Percentiles rank a stretch among this genome's conserved stretches.
phyloP scores from a whole-genome alignment of 2,113 vertebrate species.

The Vidua macroura region DNA sequence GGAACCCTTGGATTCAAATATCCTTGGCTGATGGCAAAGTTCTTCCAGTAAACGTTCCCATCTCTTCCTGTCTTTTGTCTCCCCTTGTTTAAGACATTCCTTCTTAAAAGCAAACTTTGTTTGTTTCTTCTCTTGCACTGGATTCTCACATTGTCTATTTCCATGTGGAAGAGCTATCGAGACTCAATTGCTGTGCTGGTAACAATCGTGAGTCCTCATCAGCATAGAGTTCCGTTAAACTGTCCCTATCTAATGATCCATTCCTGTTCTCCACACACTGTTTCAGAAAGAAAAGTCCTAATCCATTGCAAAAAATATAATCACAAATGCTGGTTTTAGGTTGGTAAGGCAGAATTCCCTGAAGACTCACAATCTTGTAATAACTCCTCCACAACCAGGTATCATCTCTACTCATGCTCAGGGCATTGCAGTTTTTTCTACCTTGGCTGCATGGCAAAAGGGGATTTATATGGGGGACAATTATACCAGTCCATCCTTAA shows the following conservation, averaged over 20 bases:
- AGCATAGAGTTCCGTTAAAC: background rate
- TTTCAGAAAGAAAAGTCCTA: background rate
- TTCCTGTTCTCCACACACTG: background rate
- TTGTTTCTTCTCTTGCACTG: background rate
- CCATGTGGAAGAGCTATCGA: background rate
- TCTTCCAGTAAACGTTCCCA: background rate
- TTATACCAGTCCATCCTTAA: background rate
- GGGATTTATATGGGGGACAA: background rate
- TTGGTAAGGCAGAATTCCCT: background rate
- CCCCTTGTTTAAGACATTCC: background rate
- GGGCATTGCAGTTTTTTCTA: background rate
- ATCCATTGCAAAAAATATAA: background rate
- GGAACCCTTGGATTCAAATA: background rate
- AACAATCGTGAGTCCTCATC: background rate
- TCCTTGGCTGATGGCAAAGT: background rate
- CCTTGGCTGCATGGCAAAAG: background rate
- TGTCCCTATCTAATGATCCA: accelerated
- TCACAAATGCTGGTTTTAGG: background rate
- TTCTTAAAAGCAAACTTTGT: background rate
- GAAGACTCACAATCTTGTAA: background rate
- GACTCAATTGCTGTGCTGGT: background rate
- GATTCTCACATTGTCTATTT: background rate
- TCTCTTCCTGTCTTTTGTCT: background rate
- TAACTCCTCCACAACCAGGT: background rate
- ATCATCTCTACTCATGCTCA: background rate